A percentile compares a stretch with the other conserved stretches of the same genome.
Evolutionary conservation across 2,797 vertebrate genomes (phyloP).

Genomic region (Cirrhinus molitorella): DNA sequence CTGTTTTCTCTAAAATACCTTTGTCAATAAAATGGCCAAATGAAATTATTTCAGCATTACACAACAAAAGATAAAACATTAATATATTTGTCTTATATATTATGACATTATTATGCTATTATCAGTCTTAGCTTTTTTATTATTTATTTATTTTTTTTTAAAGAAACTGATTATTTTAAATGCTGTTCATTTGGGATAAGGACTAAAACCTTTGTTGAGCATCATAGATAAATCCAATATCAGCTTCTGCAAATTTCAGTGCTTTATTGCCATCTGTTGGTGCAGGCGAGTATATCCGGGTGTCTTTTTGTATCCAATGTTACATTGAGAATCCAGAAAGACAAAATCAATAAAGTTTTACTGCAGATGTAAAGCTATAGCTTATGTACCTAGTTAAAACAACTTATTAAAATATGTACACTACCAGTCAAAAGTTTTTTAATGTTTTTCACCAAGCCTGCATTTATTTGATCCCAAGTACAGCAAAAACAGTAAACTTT

Average conservation of each 20-base stretch:
- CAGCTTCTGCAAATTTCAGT: background rate
- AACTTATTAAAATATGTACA: too few species aligned
- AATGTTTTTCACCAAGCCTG: too few species aligned
- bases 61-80: background rate
- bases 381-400: background rate
- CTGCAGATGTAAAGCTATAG: background rate
- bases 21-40: background rate
- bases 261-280: constrained; percentile 39
- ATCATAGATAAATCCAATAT: background rate
- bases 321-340: background rate
- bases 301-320: background rate
- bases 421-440: too few species aligned
- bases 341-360: too few species aligned
- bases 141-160: too few species aligned
- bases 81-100: background rate
- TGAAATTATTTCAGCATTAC: background rate
- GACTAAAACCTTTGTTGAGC: background rate
- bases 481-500: too few species aligned
- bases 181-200: background rate
- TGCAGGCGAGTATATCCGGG: background rate
- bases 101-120: background rate
- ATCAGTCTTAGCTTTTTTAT: background rate
- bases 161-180: background rate
- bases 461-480: too few species aligned
- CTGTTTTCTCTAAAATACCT: background rate